phyloP scores from a whole-genome alignment of 2,888 invertebrate genomes.

The Caenorhabditis plicata region DNA sequence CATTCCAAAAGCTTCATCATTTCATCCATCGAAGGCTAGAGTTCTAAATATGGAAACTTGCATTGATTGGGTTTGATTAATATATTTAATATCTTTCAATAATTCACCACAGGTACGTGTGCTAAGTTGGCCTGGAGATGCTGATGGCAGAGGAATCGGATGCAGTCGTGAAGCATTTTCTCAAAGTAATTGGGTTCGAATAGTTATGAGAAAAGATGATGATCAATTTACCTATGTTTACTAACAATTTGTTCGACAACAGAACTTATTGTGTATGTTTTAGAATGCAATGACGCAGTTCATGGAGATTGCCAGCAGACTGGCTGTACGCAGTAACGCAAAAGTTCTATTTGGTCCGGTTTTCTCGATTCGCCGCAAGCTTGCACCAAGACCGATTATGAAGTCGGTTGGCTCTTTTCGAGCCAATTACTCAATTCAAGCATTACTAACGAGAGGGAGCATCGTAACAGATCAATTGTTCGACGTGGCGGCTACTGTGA shows the following conservation, averaged over 20 bases:
- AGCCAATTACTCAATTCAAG: slow-evolving; percentile 48
- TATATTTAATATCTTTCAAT: not conserved
- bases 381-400: slow-evolving; percentile 19
- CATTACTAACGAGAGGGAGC: slow-evolving; percentile 47
- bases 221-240: too few species aligned
- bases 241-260: too few species aligned
- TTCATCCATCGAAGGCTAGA: slow-evolving; percentile 16
- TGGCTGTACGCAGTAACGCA: slow-evolving; percentile 16
- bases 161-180: slow-evolving; percentile 36
- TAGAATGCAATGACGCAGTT: too few species aligned
- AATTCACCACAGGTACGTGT: slow-evolving; percentile 17
- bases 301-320: slow-evolving; percentile 7
- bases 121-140: slow-evolving; percentile 35
- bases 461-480: slow-evolving; percentile 48
- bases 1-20: slow-evolving; percentile 22
- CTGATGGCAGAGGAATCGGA: slow-evolving; percentile 28
- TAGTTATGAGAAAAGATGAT: slow-evolving; percentile 14
- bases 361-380: slow-evolving; percentile 22
- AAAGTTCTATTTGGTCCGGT: slow-evolving; percentile 38
- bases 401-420: slow-evolving; percentile 33
- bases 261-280: too few species aligned
- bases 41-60: slow-evolving; percentile 40
- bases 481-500: slow-evolving; percentile 10
- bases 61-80: slow-evolving; percentile 30
- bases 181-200: slow-evolving; percentile 31